Conservation (phyloP, 2,113 vertebrate species). For the Pomatostomus ruficeps region DNA sequence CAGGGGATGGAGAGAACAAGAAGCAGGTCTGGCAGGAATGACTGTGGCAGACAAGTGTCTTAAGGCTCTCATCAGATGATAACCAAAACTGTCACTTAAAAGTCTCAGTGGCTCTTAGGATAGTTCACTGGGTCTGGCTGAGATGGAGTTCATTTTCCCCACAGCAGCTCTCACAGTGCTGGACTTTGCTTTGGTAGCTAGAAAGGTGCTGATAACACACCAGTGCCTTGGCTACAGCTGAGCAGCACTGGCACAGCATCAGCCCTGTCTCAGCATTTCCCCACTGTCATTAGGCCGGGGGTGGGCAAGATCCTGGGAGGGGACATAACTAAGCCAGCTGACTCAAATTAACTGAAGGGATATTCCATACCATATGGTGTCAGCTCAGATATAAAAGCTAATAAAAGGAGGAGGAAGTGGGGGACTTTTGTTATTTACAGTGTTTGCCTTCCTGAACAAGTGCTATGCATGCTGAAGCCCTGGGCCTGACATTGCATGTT, state of each 20-base stretch:
- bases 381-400: background rate
- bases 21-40: background rate
- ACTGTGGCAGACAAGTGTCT: background rate
- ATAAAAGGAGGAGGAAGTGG: background rate
- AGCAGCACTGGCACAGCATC: background rate
- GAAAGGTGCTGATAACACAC: background rate
- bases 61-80: background rate
- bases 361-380: background rate
- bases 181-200: background rate
- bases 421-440: background rate
- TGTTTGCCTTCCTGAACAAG: background rate
- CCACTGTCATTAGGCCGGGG: background rate
- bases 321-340: background rate
- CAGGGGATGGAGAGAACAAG: background rate
- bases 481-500: background rate
- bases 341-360: background rate
- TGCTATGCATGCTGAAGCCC: background rate
- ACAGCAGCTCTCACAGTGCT: background rate
- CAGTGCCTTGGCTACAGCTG: background rate
- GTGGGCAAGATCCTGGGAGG: background rate
- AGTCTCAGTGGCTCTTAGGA: background rate
- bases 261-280: background rate
- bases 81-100: background rate
- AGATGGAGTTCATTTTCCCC: background rate
- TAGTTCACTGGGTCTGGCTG: background rate